These are phyloP conservation scores for Drosophila suzukii DNA, from an alignment of 1,140 invertebrate species.

Conservation along the genomic window DNA sequence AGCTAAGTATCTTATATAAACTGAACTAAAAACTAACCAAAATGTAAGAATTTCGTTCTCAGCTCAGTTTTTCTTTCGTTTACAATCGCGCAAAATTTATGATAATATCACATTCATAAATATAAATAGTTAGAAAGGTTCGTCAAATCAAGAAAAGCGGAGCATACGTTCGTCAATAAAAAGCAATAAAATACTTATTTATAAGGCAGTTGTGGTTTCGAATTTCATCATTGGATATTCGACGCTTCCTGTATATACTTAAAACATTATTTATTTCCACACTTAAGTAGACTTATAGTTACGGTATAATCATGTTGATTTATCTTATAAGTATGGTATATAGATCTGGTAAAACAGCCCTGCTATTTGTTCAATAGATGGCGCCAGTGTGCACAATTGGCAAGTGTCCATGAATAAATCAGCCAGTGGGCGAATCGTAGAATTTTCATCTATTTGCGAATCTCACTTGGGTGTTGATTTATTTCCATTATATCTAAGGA, in stretches of 20 bases:
- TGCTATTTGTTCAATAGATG: conserved; percentile 41
- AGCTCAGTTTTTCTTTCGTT: conserved; percentile 15
- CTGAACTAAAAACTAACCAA: conserved; percentile 27
- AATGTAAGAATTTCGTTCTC: conserved; percentile 18
- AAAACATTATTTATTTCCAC: conserved; percentile 11
- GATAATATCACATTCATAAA: conserved; percentile 75
- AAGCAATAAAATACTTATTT: conserved; percentile 71
- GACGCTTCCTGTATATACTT: conserved; percentile 20
- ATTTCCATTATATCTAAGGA: conserved; percentile 20
- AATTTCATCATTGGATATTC: conserved; percentile 32
- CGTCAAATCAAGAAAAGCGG: conserved; percentile 23
- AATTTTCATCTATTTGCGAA: not conserved
- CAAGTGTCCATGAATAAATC: conserved; percentile 55
- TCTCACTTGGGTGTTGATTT: conserved; percentile 19
- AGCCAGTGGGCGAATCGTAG: conserved; percentile 24
- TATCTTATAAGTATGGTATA: conserved; percentile 26
- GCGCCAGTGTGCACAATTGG: conserved; percentile 60
- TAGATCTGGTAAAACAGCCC: conserved; percentile 49
- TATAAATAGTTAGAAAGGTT: conserved; percentile 69
- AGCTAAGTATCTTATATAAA: conserved; percentile 33
- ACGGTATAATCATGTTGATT: conserved; percentile 14
- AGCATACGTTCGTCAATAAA: conserved; percentile 28
- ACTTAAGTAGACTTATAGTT: conserved; percentile 9
- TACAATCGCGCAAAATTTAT: conserved; percentile 62
- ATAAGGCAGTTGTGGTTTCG: conserved; percentile 70